phyloP scores from a whole-genome alignment of 2,113 vertebrate species.

The Sturnus vulgaris region DNA sequence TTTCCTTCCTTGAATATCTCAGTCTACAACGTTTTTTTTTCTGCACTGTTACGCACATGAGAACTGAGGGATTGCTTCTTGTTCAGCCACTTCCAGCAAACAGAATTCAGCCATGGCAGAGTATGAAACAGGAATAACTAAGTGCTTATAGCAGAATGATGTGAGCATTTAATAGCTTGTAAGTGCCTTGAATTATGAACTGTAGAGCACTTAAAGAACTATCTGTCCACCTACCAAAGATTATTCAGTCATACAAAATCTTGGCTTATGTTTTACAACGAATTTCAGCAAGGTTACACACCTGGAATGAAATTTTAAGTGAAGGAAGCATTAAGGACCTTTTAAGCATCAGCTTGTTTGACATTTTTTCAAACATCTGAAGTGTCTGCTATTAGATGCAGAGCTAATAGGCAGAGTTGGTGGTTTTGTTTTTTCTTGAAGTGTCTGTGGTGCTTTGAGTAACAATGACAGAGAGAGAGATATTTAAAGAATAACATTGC shows the following conservation, averaged over 20 bases:
- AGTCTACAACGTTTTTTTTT: not conserved
- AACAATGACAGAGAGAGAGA: not conserved
- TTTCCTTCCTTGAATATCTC: not conserved
- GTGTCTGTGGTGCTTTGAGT: not conserved
- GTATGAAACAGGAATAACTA: conserved; percentile 25
- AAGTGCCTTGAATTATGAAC: conserved; percentile 5
- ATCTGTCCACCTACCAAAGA: not conserved
- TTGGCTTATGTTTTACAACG: not conserved
- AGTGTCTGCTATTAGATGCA: not conserved
- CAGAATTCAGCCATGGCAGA: not conserved
- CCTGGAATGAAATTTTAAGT: not conserved
- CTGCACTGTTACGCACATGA: not conserved
- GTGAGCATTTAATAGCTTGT: conserved; percentile 41
- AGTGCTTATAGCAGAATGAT: not conserved
- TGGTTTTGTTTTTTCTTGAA: not conserved
- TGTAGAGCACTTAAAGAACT: conserved; percentile 25
- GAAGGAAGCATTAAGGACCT: not conserved
- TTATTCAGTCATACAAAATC: not conserved
- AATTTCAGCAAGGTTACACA: not conserved
- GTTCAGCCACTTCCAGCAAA: not conserved
- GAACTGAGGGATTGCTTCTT: not conserved
- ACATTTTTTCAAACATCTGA: not conserved
- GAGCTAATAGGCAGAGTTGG: not conserved
- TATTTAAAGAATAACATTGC: not conserved
- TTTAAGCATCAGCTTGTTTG: not conserved